Base-by-base conservation (phyloP, 2,888 invertebrate genomes). In the Trachelus tabidus region DNA sequence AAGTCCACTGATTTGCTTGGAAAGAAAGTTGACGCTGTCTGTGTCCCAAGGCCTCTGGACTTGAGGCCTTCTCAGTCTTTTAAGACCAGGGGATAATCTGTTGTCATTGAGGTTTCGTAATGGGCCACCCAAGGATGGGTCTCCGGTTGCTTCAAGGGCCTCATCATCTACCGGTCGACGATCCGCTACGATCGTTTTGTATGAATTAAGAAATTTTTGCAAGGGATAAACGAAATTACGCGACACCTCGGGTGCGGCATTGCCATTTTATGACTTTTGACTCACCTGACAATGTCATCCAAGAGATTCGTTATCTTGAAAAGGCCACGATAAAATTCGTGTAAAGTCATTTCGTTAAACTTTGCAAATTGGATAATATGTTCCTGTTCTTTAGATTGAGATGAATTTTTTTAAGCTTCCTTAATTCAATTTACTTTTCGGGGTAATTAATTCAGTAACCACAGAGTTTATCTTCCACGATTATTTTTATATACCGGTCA, bases 201-300 rank as follows among this genome's bases (percentile, higher is more conserved):
- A 80, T 77, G 80, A 86, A 88, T 87, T 85, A 83, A 86, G 86
- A 85, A 88, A 88, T 88, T 87, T 86, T 85, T 85, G 80, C 81
- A 76, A 75, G 69, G 34, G 30, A 71, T 35, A 34, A 35, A 34
- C 23, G 74, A 74, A 35, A 74, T 74, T 74, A 35, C 74, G 34
- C 74, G 74, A 74, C 74, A 34, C 74, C 74, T 34, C 37, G 80
- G 81, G 80, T 83, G 81, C 78, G 79, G 81, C 85, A 85, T 85
- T 40, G 30, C 75, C 68, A 73, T 12, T 11, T 76, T 40, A 35
- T 71, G 12, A 34, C 56, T 56, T 56, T 56, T 56, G 56, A 56
- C 56, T 56, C 56, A 23, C 23, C 56, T 56, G 56, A 56, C 56
- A 56, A 56, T 56, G 23, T 56, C 56, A 56, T 56, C 23, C 56